Evolutionary conservation across 2,888 invertebrate genomes (phyloP).

Genomic region (Petrolisthes cinctipes): DNA sequence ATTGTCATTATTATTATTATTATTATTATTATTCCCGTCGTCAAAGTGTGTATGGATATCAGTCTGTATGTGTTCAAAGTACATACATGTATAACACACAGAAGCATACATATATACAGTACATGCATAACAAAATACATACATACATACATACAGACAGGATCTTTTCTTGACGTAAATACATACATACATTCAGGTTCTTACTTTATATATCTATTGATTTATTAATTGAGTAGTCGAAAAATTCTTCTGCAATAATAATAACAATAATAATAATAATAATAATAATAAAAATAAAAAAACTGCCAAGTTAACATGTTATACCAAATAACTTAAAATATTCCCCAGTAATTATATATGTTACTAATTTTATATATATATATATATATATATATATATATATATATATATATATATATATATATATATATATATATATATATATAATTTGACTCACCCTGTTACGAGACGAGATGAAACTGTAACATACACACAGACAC

Average conservation of each 20-base stretch:
- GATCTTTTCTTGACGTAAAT: background rate
- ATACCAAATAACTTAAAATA: no score
- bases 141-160: background rate
- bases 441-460: no score
- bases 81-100: no score
- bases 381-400: background rate
- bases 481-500: no score
- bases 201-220: no score
- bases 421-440: no score
- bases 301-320: no score
- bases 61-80: background rate
- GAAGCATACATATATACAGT: background rate
- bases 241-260: no score
- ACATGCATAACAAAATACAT: background rate
- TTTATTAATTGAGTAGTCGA: no score
- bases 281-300: no score
- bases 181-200: background rate
- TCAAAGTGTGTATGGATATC: background rate
- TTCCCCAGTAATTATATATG: background rate
- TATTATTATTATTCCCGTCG: background rate
- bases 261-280: no score
- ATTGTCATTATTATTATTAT: background rate
- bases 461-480: no score
- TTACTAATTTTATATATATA: background rate
- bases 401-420: background rate